Conservation (phyloP, 2,888 invertebrate genomes). For the Drosophila koepferae region DNA sequence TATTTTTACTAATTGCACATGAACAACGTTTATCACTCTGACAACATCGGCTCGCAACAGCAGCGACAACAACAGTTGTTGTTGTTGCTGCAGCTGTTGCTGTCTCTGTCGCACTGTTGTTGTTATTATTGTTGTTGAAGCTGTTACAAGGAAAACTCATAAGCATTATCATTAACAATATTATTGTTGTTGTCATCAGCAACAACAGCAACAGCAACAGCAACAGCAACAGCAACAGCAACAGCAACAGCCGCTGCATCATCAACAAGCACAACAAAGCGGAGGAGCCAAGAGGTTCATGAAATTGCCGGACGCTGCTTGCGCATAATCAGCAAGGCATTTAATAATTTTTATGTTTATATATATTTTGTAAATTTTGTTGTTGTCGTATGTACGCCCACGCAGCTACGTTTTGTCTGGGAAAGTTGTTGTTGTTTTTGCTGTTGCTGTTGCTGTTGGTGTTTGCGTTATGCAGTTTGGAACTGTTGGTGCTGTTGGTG, state of each 20-base stretch:
- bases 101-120: conserved; percentile 15
- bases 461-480: conserved; percentile 58
- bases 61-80: conserved; percentile 28
- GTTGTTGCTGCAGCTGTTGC: conserved; percentile 18
- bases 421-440: conserved; percentile 63
- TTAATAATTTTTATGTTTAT: conserved; percentile 79
- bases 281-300: conserved; percentile 32
- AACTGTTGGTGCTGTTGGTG: conserved; percentile 41
- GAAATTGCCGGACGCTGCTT: conserved; percentile 48
- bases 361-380: conserved; percentile 63
- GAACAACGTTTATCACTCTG: conserved; percentile 78
- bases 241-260: conserved; percentile 48
- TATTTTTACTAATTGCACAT: conserved; percentile 80
- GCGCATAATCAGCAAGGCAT: conserved; percentile 79
- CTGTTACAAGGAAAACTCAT: conserved; percentile 76
- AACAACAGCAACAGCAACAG: conserved; percentile 44
- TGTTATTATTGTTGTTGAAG: conserved; percentile 34
- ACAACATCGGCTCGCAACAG: conserved; percentile 57
- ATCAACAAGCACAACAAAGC: conserved; percentile 73
- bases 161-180: conserved; percentile 82
- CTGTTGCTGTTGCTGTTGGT: conserved; percentile 40
- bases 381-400: conserved; percentile 55
- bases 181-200: conserved; percentile 79
- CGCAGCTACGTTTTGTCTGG: conserved; percentile 69
- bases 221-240: conserved; percentile 42